Base-by-base conservation (phyloP, 2,888 invertebrate genomes). In the Drosophila anomalata region DNA sequence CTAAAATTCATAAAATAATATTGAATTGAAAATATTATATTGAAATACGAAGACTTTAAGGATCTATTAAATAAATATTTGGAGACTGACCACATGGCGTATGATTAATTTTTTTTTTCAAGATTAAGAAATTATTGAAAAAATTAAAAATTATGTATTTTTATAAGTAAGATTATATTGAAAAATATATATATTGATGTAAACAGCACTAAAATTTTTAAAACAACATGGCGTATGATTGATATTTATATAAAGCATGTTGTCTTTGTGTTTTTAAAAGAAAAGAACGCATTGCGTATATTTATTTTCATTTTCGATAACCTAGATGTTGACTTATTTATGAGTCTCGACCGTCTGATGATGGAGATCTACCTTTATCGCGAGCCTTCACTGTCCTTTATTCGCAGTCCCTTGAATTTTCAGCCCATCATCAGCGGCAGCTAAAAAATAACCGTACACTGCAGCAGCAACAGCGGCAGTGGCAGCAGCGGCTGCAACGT, bases 361-460 rank as follows among this genome's bases (percentile, higher is more conserved):
- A 31, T 54, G 22, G 8, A 7, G 54, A 54, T 54, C 31, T 31
- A 14, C 46, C 60, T 42, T 41, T 60, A 48, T 48, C n/a, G 22
- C 17, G 48, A n/a, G 65, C 36, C 65, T 46, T 31, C 46, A 65
- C 39, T 65, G 63, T 65, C 52, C 26, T 24, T 39, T 53, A 26
- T 68, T 51, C 51, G 12, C 29, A 14, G 36, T 12, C 51, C 26
- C 57, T 59, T 50, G 59, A 59, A 68, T 56, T 62, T 26, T 36
- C 61, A 51, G 61, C 50, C 73, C 62, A 51, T 68, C 82, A 72
- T 61, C 76, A 70, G 77, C 59, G 59, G 67, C 65, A 50, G 70
- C 75, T 67, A 53, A 53, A 50, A 50, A 67, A 50, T 29, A 66
- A 36, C 42, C 63, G 63, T 46, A 54, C 31, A 31, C 29, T 74